phyloP scores from a whole-genome alignment of 1,140 invertebrate species.

The Cotesia typhae region DNA sequence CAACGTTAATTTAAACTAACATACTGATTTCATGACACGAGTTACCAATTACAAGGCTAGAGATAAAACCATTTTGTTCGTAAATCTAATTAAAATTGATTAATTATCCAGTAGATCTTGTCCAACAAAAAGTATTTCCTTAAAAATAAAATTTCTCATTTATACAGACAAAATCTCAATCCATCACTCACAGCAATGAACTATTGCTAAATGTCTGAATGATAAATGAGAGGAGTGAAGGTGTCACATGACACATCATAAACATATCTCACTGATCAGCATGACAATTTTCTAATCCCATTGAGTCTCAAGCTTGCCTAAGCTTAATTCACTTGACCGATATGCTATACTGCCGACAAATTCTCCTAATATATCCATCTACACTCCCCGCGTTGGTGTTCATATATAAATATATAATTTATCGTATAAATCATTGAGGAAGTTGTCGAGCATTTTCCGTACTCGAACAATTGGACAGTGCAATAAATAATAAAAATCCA shows the following conservation, averaged over 20 bases:
- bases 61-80: no score
- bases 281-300: slow-evolving; percentile 35
- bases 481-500: neutral
- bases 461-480: neutral
- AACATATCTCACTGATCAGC: slow-evolving; percentile 3
- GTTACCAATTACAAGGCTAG: no score
- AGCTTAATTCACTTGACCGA: slow-evolving; percentile 33
- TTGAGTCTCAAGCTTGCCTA: slow-evolving; percentile 20
- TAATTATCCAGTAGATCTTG: neutral
- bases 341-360: slow-evolving; percentile 18
- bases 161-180: no score
- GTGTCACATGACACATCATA: slow-evolving; percentile 17
- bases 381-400: neutral
- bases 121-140: neutral
- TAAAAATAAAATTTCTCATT: no score
- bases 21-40: neutral
- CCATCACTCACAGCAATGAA: no score
- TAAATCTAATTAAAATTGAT: slow-evolving; percentile 1
- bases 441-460: slow-evolving; percentile 9
- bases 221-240: neutral
- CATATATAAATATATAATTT: neutral
- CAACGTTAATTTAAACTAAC: slow-evolving; percentile 20
- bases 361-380: no score
- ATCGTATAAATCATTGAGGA: slow-evolving; percentile 22
- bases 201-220: no score